phyloP scores from a whole-genome alignment of 2,113 vertebrate genomes.

The Grallaria varia region DNA sequence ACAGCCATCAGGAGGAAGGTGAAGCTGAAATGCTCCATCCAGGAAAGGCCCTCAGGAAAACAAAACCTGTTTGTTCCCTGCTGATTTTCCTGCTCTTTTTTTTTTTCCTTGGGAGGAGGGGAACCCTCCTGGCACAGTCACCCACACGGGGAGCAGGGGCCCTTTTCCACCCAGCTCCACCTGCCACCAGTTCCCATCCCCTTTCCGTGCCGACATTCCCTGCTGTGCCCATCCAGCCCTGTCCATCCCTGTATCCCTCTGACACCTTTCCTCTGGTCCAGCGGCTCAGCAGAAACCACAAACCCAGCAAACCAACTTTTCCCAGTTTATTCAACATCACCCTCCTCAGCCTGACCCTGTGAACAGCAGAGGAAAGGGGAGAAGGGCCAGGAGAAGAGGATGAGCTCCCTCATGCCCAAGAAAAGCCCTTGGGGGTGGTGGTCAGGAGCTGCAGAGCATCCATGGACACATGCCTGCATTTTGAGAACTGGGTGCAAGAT shows the following conservation, averaged over 20 bases:
- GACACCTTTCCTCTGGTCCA: not conserved
- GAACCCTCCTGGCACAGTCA: not conserved
- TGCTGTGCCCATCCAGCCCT: not conserved
- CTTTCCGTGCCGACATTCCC: not conserved
- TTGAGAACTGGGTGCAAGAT: not conserved
- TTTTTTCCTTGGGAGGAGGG: not conserved
- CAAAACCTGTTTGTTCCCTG: not conserved
- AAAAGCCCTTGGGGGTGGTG: not conserved
- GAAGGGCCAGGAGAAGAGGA: accelerated
- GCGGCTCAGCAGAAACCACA: accelerated
- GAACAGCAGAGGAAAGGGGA: not conserved
- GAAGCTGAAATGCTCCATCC: not conserved
- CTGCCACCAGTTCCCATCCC: not conserved
- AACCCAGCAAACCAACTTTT: not conserved
- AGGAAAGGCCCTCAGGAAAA: not conserved
- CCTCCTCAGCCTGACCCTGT: not conserved
- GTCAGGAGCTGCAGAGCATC: not conserved
- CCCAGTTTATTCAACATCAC: not conserved
- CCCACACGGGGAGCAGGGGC: not conserved
- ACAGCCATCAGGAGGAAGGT: not conserved
- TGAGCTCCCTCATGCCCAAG: not conserved
- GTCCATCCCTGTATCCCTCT: not conserved
- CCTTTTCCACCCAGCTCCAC: not conserved
- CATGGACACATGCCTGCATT: accelerated
- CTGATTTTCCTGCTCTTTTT: not conserved